A percentile compares a stretch with the other conserved stretches of the same genome.
These are phyloP conservation scores for Noctuana brunneofusca DNA, from an alignment of 2,888 invertebrate species.

Conservation along the genomic window DNA sequence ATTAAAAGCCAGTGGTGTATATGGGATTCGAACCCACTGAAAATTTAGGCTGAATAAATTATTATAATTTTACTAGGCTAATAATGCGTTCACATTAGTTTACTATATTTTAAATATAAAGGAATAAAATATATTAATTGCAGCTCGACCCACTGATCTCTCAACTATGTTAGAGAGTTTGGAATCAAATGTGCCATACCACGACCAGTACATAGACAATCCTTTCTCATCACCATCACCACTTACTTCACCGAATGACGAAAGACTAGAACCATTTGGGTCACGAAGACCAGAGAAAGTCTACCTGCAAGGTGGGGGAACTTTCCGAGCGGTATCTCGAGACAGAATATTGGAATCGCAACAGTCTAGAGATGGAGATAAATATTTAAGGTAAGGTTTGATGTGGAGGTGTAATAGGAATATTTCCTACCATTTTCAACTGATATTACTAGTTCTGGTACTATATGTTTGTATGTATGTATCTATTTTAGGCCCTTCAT, in stretches of 20 bases:
- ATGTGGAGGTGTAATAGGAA: no score
- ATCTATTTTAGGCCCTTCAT: no score
- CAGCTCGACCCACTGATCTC: conserved; percentile 74
- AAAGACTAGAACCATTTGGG: conserved; percentile 64
- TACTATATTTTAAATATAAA: no score
- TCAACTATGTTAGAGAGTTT: conserved; percentile 73
- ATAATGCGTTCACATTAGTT: no score
- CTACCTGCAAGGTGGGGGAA: conserved; percentile 77
- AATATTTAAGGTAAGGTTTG: conserved; percentile 68
- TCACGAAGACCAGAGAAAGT: conserved; percentile 71
- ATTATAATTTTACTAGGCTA: no score
- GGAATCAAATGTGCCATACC: conserved; percentile 68
- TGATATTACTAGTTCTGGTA: no score
- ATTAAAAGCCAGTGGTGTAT: no score
- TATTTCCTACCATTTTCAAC: no score
- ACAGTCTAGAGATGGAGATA: conserved; percentile 69
- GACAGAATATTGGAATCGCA: conserved; percentile 74
- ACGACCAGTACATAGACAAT: conserved; percentile 78
- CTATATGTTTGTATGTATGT: no score
- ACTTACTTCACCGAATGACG: conserved; percentile 77
- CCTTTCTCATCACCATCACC: conserved; percentile 80
- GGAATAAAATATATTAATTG: conserved; percentile 45
- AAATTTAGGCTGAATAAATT: no score
- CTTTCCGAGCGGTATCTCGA: conserved; percentile 72
- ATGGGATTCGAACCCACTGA: no score